phyloP scores from a whole-genome alignment of 2,113 vertebrate species.

The Labrus mixtus region DNA sequence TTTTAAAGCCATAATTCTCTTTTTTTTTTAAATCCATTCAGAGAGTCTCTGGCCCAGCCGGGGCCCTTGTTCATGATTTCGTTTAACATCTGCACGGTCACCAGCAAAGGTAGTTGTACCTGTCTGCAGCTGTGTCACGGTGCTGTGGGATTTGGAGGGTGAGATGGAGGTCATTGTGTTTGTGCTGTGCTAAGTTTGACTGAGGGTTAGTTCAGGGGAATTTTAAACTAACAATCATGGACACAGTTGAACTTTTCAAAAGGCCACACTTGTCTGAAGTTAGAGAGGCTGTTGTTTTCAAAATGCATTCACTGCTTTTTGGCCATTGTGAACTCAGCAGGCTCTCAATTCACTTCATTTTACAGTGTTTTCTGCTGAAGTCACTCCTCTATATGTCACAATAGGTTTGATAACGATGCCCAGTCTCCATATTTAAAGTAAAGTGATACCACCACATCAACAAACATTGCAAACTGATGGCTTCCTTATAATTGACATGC shows the following conservation, averaged over 20 bases:
- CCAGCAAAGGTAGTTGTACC: constrained; percentile 12
- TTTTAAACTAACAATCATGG: background rate
- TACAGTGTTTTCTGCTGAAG: background rate
- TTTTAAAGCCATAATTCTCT: constrained; percentile 75
- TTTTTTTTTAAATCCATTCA: constrained; percentile 73
- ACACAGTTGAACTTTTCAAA: constrained; percentile 3
- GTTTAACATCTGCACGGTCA: constrained; percentile 17
- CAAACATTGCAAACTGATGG: background rate
- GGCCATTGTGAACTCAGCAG: background rate
- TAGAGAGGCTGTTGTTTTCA: background rate
- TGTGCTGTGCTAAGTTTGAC: background rate
- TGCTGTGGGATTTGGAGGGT: constrained; percentile 15
- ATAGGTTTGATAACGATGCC: background rate
- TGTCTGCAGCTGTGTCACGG: background rate
- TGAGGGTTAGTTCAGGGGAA: background rate
- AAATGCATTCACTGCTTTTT: background rate
- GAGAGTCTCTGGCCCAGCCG: constrained; percentile 64
- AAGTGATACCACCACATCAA: background rate
- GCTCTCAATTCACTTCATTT: background rate
- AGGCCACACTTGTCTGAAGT: background rate
- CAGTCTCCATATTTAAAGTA: background rate
- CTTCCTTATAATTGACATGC: background rate
- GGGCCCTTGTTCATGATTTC: constrained; percentile 52
- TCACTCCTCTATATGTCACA: background rate
- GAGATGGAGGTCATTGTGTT: constrained; percentile 19